Evolutionary conservation across 2,797 vertebrate genomes (phyloP), one percentile per base, ranked within the genome.

Genomic region (Podarcis siculus): DNA sequence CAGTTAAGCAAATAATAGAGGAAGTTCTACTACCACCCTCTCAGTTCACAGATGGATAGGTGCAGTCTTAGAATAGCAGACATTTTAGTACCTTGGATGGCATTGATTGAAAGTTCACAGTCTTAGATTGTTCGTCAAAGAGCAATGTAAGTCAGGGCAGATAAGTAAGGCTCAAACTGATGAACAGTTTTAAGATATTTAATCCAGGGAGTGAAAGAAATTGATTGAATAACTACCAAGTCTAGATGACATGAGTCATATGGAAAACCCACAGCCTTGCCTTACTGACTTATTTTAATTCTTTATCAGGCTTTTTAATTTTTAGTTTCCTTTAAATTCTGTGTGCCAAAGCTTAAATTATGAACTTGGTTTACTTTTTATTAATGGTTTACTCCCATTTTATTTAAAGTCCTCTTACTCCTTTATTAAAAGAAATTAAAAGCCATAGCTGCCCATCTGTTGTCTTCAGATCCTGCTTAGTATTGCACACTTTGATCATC

Each of bases 401-500:
- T 79, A 77, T 35, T 61, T 79, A 75, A 64, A 78, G 77, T 67
- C 77, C 37, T 23, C 1, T 84, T 72, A 27, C 8, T 35, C 71
- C 75, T 76, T 89, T 82, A 30, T 83, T 79, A 79, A 89, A 67
- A 32, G 17, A 30, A 82, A 35, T 82, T 42, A 85, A 87, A 81
- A 85, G 42, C 32, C 64, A 45, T 72, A 35, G 17, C 73, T 73
- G 6, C 42, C 72, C 5, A n/a, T 42, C 49, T 87, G 73, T 45
- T 27, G n/a, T 42, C 30, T 85, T 81, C 58, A 81, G 42, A 81
- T 77, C 42, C 10, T 87, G 35, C 42, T 85, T 45, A 42, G 45
- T 81, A 81, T 64, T 83, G 35, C 71, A 64, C 30, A 83, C 76
- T 92, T 91, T 88, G 84, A 86, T 88, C 21, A 49, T 75, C 19